Evolutionary conservation across 1,140 invertebrate species (phyloP).

Genomic region (Caenorhabditis briggsae): DNA sequence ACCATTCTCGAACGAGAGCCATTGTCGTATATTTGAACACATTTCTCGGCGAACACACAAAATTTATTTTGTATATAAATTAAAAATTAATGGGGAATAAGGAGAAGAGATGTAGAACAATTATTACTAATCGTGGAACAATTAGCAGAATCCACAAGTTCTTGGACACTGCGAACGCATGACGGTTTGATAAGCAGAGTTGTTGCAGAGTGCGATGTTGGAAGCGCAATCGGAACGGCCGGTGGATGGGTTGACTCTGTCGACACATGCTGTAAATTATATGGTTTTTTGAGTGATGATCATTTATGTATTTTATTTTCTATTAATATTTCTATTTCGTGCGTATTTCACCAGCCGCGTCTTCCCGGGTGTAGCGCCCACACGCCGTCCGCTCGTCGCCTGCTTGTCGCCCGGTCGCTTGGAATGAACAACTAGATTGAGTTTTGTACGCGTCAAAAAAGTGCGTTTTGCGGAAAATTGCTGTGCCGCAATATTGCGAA

Average conservation of each 20-base stretch:
- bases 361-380: too few species aligned
- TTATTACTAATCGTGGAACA: background rate
- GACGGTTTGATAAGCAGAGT: conserved; percentile 27
- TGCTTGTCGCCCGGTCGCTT: too few species aligned
- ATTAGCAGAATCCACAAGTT: background rate
- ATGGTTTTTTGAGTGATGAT: too few species aligned
- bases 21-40: conserved; percentile 16
- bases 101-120: background rate
- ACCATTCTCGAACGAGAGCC: background rate
- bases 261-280: conserved; percentile 22
- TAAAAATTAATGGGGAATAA: background rate
- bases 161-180: conserved; percentile 44
- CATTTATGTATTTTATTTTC: background rate
- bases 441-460: too few species aligned
- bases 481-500: too few species aligned
- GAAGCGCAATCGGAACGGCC: conserved; percentile 37
- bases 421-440: too few species aligned
- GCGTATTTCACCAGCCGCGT: too few species aligned
- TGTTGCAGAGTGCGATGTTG: conserved; percentile 6
- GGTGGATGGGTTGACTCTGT: conserved; percentile 36
- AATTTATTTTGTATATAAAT: conserved; percentile 12
- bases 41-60: background rate
- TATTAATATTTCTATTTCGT: too few species aligned
- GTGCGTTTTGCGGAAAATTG: too few species aligned
- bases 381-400: too few species aligned